Percentiles rank a stretch among this genome's conserved stretches.
Evolutionary conservation across 2,113 vertebrate genomes (phyloP).

Genomic region (Catharus bicknelli): DNA sequence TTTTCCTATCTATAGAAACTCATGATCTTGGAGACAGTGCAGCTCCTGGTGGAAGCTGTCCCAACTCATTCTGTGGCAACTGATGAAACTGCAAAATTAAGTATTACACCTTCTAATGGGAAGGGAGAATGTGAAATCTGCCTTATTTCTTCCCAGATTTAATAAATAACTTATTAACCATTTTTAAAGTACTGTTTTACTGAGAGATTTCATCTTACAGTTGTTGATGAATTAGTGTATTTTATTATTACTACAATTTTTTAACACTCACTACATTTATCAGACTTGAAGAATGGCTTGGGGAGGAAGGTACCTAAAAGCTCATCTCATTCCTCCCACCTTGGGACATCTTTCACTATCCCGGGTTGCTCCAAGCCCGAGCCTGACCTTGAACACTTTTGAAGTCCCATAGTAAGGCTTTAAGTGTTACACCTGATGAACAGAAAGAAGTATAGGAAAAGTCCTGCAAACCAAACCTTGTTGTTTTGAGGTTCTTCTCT

Average conservation of each 20-base stretch:
- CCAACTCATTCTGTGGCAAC: background rate
- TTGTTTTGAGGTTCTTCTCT: background rate
- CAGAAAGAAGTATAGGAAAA: background rate
- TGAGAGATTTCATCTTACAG: background rate
- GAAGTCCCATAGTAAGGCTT: background rate
- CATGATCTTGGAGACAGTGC: background rate
- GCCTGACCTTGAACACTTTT: background rate
- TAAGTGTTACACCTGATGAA: background rate
- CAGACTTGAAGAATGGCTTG: background rate
- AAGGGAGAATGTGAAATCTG: background rate
- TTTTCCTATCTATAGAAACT: background rate
- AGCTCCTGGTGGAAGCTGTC: background rate
- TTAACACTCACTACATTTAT: background rate
- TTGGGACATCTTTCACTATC: background rate
- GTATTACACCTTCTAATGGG: accelerated
- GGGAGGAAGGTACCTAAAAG: background rate
- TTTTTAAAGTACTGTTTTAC: background rate
- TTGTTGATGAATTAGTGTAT: background rate
- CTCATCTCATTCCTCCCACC: background rate
- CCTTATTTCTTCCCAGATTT: background rate
- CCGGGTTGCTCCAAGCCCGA: background rate
- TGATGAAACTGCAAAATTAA: background rate
- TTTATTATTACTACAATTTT: background rate
- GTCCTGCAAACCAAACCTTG: background rate
- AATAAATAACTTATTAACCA: background rate